phyloP scores from a whole-genome alignment of 2,113 vertebrate species.

The Oncorhynchus keta region DNA sequence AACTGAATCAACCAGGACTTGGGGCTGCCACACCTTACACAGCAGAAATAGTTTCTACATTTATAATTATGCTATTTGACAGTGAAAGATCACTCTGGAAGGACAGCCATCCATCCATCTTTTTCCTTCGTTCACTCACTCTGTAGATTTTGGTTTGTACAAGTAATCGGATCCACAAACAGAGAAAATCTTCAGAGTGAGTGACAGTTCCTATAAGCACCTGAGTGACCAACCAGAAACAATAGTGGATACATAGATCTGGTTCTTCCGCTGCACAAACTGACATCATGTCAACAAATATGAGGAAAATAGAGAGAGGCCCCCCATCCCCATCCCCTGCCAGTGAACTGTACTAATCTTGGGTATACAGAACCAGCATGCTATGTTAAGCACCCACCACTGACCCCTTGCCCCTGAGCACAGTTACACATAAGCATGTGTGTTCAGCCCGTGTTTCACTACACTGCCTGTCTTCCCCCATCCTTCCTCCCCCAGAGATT shows the following conservation, averaged over 20 bases:
- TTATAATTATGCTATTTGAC: not conserved
- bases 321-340: slow-evolving; percentile 4
- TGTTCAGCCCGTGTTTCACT: slow-evolving; percentile 56
- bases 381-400: slow-evolving; percentile 11
- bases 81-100: not conserved
- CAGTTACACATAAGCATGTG: slow-evolving; percentile 13
- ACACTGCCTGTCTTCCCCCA: not conserved
- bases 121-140: not conserved
- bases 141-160: slow-evolving; percentile 13
- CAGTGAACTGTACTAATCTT: slow-evolving; percentile 35
- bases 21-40: not conserved
- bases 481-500: slow-evolving; percentile 58
- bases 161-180: not conserved
- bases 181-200: not conserved
- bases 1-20: not conserved
- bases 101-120: not conserved
- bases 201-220: not conserved
- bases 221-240: slow-evolving; percentile 12
- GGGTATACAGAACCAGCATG: slow-evolving; percentile 15
- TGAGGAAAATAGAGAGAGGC: too few species aligned
- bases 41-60: not conserved
- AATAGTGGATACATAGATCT: not conserved
- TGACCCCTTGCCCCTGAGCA: slow-evolving; percentile 23
- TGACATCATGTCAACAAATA: slow-evolving; percentile 6
- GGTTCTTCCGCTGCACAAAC: slow-evolving; percentile 27